phyloP scores from a whole-genome alignment of 2,797 vertebrate species.

The Pantherophis alleghaniensis region DNA sequence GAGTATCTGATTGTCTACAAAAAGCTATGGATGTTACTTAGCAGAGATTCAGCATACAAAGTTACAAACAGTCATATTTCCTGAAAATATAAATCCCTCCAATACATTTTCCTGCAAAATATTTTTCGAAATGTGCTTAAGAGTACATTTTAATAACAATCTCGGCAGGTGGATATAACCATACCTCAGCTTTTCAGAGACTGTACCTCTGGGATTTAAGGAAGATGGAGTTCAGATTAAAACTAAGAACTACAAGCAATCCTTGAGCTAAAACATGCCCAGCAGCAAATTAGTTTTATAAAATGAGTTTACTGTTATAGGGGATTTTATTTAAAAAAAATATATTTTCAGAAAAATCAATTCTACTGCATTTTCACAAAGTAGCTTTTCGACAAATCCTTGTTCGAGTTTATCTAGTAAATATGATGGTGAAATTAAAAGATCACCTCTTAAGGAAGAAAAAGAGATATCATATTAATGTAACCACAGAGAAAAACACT shows the following conservation, averaged over 20 bases:
- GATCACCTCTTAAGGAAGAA: not conserved
- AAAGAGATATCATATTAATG: not conserved
- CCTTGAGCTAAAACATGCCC: not conserved
- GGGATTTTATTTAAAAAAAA: not conserved
- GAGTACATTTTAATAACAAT: not conserved
- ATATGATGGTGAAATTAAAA: not conserved
- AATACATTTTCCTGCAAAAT: not conserved
- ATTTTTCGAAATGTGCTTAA: not conserved
- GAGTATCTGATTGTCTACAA: not conserved
- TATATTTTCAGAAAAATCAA: not conserved
- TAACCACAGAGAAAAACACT: not conserved
- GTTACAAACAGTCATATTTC: not conserved
- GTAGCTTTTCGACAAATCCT: not conserved
- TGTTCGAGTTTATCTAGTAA: not conserved
- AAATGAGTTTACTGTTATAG: not conserved
- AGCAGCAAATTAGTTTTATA: not conserved
- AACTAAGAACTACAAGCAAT: not conserved
- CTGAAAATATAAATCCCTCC: not conserved
- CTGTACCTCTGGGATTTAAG: not conserved
- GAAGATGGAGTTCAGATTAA: not conserved
- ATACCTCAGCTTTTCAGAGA: not conserved
- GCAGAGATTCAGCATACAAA: not conserved
- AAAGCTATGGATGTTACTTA: not conserved
- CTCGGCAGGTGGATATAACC: not conserved
- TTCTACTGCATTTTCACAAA: not conserved